These are phyloP conservation scores for Acipenser ruthenus DNA, from an alignment of 2,797 vertebrate genomes.

Conservation along the genomic window DNA sequence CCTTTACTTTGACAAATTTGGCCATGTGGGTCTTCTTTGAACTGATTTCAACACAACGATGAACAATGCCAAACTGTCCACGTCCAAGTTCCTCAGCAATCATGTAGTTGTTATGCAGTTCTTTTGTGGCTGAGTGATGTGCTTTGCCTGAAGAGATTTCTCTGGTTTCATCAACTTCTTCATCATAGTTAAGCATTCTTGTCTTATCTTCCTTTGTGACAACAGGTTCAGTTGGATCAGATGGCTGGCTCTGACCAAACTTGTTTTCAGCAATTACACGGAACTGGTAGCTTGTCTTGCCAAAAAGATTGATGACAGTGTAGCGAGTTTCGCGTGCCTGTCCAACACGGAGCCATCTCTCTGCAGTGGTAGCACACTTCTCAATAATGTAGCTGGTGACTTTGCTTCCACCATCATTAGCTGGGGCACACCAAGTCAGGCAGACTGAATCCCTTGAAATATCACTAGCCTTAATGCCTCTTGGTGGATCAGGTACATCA, in stretches of 20 bases:
- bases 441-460: slow-evolving; percentile 88
- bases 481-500: slow-evolving; percentile 92
- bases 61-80: slow-evolving; percentile 91
- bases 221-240: slow-evolving; percentile 82
- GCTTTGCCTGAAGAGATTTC: slow-evolving; percentile 70
- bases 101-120: slow-evolving; percentile 84
- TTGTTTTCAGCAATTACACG: slow-evolving; percentile 94
- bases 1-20: slow-evolving; percentile 96
- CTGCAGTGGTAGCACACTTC: slow-evolving; percentile 93
- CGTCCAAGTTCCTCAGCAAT: slow-evolving; percentile 95
- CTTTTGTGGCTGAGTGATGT: slow-evolving; percentile 77
- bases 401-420: slow-evolving; percentile 90
- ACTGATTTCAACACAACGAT: slow-evolving; percentile 80
- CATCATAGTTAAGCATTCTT: slow-evolving; percentile 87
- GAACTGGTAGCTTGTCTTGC: slow-evolving; percentile 97
- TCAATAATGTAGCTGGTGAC: slow-evolving; percentile 89
- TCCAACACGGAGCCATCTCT: slow-evolving; percentile 92
- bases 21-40: slow-evolving; percentile 96
- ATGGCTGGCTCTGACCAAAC: slow-evolving; percentile 93
- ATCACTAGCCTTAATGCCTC: slow-evolving; percentile 85
- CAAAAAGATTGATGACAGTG: slow-evolving; percentile 87
- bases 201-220: slow-evolving; percentile 97
- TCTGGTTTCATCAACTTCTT: slow-evolving; percentile 84
- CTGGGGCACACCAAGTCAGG: slow-evolving; percentile 85
- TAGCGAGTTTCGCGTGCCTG: slow-evolving; percentile 90